Evolutionary conservation across 2,888 invertebrate genomes (phyloP).

Genomic region (Octodonta nipae): DNA sequence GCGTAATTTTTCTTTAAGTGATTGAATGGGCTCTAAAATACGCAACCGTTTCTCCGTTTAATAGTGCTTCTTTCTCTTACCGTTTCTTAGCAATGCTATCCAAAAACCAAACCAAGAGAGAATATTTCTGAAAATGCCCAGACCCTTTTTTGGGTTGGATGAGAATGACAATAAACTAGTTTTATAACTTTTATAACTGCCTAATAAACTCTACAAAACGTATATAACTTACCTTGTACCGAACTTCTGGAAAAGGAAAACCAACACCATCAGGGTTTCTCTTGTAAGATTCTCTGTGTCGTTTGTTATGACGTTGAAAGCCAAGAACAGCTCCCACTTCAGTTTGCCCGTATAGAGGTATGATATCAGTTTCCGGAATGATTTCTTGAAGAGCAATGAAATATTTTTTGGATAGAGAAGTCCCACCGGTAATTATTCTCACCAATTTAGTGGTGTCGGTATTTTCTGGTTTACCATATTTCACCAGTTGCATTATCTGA

Average conservation of each 20-base stretch:
- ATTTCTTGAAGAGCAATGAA: constrained; percentile 21
- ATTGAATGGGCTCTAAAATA: too few relatives aligned
- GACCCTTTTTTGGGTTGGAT: too few relatives aligned
- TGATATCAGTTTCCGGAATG: constrained; percentile 23
- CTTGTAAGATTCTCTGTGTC: constrained; percentile 18
- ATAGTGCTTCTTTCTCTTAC: too few relatives aligned
- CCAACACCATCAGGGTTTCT: constrained; percentile 22
- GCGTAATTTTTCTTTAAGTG: too few relatives aligned
- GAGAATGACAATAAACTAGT: too few relatives aligned
- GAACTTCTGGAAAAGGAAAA: constrained; percentile 18
- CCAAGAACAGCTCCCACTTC: constrained; percentile 22
- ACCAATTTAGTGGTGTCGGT: constrained; percentile 21
- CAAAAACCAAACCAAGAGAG: too few relatives aligned
- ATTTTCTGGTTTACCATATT: constrained; percentile 22
- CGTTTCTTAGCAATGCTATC: too few relatives aligned
- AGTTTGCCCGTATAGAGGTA: constrained; percentile 25
- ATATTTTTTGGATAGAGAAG: constrained; percentile 18
- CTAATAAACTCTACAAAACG: too few relatives aligned
- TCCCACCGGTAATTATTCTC: constrained; percentile 23
- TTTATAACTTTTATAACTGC: too few relatives aligned
- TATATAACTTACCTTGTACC: constrained; percentile 22
- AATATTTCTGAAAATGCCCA: too few relatives aligned
- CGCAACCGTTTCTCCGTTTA: too few relatives aligned
- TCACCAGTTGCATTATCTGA: constrained; percentile 20
- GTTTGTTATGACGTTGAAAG: constrained; percentile 19